These are phyloP conservation scores for Malurus cyaneus DNA, from an alignment of 2,113 vertebrate genomes.

Conservation along the genomic window DNA sequence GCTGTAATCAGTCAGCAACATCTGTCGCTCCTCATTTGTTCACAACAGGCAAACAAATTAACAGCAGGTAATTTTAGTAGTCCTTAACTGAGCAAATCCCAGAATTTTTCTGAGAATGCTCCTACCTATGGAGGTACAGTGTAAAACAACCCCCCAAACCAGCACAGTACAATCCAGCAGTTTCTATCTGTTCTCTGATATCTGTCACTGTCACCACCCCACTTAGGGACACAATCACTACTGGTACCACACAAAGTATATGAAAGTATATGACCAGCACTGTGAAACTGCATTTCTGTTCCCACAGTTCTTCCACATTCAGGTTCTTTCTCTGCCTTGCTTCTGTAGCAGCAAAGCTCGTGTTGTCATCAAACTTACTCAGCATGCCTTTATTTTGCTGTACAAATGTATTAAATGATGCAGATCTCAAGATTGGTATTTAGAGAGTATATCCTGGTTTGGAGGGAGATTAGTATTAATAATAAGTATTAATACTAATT, in stretches of 20 bases:
- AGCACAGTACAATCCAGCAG: not conserved
- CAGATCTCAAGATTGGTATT: not conserved
- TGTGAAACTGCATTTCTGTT: not conserved
- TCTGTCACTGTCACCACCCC: not conserved
- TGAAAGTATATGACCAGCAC: not conserved
- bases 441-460: not conserved
- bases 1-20: not conserved
- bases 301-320: not conserved
- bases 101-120: not conserved
- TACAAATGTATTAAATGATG: not conserved
- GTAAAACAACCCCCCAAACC: not conserved
- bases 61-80: not conserved
- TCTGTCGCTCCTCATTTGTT: not conserved
- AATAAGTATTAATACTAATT: too few species aligned
- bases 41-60: not conserved
- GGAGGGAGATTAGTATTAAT: not conserved
- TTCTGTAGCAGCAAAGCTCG: not conserved
- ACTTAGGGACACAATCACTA: not conserved
- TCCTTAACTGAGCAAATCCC: not conserved
- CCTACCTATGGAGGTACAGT: not conserved
- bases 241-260: not conserved
- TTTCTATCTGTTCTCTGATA: not conserved
- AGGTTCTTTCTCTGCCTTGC: not conserved
- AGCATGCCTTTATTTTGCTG: not conserved
- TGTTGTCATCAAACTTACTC: not conserved